Percentiles rank a stretch among this genome's conserved stretches.
Evolutionary conservation across 2,113 vertebrate genomes (phyloP).

Genomic region (Lagenorhynchus albirostris): DNA sequence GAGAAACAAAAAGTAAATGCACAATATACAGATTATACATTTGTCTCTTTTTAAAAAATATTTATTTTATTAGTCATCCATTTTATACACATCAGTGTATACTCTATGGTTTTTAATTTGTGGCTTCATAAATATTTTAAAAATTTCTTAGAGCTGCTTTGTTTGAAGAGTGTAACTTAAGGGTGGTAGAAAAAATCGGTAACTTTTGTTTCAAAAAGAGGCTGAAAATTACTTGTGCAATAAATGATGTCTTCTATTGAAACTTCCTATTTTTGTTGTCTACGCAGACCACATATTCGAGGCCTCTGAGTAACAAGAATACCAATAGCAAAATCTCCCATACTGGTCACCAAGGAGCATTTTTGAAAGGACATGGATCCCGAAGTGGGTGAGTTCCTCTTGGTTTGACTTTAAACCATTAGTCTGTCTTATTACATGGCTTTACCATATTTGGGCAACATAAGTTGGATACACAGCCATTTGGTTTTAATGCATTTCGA

Average conservation of each 20-base stretch:
- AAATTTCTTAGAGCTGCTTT: not conserved
- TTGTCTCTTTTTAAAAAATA: too few species aligned
- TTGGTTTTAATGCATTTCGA: not conserved
- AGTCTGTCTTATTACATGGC: not conserved
- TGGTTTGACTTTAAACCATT: not conserved
- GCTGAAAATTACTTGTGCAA: not conserved
- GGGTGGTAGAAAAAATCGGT: not conserved
- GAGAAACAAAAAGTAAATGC: not conserved
- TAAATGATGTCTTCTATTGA: not conserved
- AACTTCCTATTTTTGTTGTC: not conserved
- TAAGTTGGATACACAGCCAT: not conserved
- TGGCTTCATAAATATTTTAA: not conserved
- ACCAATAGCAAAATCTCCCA: not conserved
- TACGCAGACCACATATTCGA: not conserved
- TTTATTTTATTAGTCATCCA: too few species aligned
- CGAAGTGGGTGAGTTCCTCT: not conserved
- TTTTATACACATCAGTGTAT: too few species aligned
- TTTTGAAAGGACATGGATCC: not conserved
- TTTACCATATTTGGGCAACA: not conserved
- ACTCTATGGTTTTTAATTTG: not conserved
- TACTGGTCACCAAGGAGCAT: not conserved
- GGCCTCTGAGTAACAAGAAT: not conserved
- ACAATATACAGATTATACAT: not conserved
- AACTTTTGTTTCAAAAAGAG: not conserved
- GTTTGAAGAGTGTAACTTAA: not conserved